Percentiles rank a stretch among this genome's conserved stretches.
These are phyloP conservation scores for Hypomecis atomaria DNA, from an alignment of 2,888 invertebrate species.

Conservation along the genomic window DNA sequence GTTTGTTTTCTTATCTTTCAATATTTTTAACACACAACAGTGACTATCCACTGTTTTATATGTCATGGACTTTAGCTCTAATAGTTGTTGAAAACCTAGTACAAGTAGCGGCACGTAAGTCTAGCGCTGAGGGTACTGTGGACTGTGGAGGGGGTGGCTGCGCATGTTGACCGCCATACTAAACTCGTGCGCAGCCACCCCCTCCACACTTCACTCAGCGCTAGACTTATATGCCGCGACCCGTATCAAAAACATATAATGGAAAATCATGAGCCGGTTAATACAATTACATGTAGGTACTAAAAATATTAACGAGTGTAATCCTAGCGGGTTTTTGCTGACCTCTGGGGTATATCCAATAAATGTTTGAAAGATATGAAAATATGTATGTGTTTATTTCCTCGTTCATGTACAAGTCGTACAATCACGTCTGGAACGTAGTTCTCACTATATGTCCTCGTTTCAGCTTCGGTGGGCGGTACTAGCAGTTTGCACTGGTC, in stretches of 20 bases:
- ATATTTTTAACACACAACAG: background rate
- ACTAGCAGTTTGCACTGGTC: constrained; percentile 73
- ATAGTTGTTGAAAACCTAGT: no score
- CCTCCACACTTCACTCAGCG: no score
- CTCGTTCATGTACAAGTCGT: constrained; percentile 28
- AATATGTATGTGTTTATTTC: constrained; percentile 23
- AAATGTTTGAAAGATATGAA: constrained; percentile 10
- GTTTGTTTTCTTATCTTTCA: constrained; percentile 4
- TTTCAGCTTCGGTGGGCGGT: constrained; percentile 84
- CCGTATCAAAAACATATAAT: no score
- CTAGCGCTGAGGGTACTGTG: no score
- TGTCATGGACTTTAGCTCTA: background rate
- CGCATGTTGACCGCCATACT: no score
- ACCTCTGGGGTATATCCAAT: background rate
- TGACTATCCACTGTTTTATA: background rate
- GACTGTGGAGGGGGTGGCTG: no score
- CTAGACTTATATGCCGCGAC: no score
- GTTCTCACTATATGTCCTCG: constrained; percentile 49
- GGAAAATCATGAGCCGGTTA: no score
- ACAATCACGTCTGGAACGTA: constrained; percentile 37
- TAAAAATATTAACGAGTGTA: no score
- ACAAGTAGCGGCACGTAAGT: no score
- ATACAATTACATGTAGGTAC: no score
- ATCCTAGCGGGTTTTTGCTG: background rate
- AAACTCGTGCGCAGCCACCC: no score